Conservation (phyloP, 2,113 vertebrate genomes). For the Lepisosteus oculatus region DNA sequence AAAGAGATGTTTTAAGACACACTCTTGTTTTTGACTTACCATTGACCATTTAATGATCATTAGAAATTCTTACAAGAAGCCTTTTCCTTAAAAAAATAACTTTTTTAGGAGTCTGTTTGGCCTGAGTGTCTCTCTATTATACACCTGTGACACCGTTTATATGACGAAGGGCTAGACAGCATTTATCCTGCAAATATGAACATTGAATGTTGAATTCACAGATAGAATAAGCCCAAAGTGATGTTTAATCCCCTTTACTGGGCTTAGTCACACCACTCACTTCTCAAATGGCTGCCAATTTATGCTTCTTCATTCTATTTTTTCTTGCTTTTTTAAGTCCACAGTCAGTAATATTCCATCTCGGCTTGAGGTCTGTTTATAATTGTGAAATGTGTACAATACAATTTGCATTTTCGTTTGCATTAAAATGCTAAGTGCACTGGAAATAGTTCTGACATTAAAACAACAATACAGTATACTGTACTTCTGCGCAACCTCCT, state of each 20-base stretch:
- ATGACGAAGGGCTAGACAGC: slow-evolving; percentile 1
- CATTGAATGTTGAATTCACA: neutral
- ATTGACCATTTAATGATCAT: no score
- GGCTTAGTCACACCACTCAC: slow-evolving; percentile 41
- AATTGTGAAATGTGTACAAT: slow-evolving; percentile 14
- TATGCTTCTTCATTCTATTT: slow-evolving; percentile 25
- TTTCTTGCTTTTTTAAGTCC: slow-evolving; percentile 11
- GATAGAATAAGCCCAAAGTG: slow-evolving; percentile 17
- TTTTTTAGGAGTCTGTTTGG: neutral
- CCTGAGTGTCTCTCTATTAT: neutral
- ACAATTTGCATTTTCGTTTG: slow-evolving; percentile 22
- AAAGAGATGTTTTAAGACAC: no score
- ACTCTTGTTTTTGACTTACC: no score
- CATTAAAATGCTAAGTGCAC: slow-evolving; percentile 13
- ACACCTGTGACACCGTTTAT: neutral
- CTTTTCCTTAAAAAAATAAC: no score
- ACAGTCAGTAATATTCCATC: slow-evolving; percentile 10
- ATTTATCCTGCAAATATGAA: neutral
- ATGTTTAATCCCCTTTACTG: slow-evolving; percentile 35
- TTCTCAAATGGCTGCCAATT: slow-evolving; percentile 37
- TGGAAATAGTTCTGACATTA: neutral
- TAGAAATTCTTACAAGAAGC: no score
- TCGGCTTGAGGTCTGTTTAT: slow-evolving; percentile 28
- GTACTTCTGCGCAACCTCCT: no score
- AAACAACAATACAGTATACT: no score